A percentile compares a stretch with the other conserved stretches of the same genome.
Evolutionary conservation across 2,797 vertebrate genomes (phyloP).

Genomic region (Falco concolor): DNA sequence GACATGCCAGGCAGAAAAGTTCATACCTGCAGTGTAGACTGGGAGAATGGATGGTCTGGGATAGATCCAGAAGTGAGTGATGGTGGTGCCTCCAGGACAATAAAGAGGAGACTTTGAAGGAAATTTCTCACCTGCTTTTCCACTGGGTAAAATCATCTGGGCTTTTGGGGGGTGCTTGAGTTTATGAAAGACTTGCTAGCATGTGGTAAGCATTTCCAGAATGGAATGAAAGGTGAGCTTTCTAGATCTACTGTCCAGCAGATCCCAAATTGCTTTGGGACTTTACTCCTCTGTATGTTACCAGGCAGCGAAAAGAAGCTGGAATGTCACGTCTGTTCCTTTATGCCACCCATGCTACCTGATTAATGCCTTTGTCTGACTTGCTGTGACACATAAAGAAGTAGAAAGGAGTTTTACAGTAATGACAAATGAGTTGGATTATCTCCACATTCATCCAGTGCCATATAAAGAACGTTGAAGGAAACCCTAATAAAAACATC

Average conservation of each 20-base stretch:
- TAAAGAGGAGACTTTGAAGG: not conserved
- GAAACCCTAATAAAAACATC: not conserved
- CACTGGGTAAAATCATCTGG: not conserved
- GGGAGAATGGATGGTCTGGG: not conserved
- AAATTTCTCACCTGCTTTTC: not conserved
- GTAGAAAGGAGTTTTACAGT: not conserved
- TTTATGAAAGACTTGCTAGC: not conserved
- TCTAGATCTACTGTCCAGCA: not conserved
- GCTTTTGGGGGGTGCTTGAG: not conserved
- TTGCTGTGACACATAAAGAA: not conserved
- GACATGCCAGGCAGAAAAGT: not conserved
- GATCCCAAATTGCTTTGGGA: not conserved
- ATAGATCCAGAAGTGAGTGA: not conserved
- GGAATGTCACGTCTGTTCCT: not conserved
- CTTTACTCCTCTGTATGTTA: not conserved
- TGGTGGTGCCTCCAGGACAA: not conserved
- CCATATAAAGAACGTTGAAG: not conserved
- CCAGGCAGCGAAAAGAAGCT: not conserved
- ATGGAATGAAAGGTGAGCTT: not conserved
- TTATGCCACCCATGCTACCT: not conserved
- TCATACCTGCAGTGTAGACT: not conserved
- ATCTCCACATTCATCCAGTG: not conserved
- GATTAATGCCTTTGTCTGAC: not conserved
- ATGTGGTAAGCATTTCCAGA: not conserved
- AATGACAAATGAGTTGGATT: not conserved